Percentiles rank a stretch among this genome's conserved stretches.
Evolutionary conservation across 2,797 vertebrate species (phyloP).

Genomic region (Lagothrix lagotricha): DNA sequence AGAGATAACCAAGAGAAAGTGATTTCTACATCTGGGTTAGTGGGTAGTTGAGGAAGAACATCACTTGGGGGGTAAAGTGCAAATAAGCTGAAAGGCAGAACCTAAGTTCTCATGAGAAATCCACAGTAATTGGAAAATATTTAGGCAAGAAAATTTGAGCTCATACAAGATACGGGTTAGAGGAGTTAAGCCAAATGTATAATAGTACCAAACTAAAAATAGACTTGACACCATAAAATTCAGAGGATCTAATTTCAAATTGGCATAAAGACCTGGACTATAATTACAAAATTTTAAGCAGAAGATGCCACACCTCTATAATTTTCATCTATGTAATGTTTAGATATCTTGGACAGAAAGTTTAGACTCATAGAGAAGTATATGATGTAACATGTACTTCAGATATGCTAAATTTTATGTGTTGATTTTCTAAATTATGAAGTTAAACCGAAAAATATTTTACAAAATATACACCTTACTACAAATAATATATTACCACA

Average conservation of each 20-base stretch:
- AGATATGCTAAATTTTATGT: constrained; percentile 72
- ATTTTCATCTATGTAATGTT: constrained; percentile 28
- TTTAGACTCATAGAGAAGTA: constrained; percentile 53
- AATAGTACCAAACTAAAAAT: neutral
- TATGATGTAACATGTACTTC: constrained; percentile 60
- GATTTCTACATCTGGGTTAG: neutral
- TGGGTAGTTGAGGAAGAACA: neutral
- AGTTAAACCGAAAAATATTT: constrained; percentile 67
- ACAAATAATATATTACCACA: neutral
- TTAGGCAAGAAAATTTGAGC: neutral
- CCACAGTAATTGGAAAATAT: neutral
- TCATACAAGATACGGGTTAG: neutral
- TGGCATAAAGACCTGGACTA: constrained; percentile 32
- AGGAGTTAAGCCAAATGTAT: neutral
- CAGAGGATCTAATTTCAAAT: neutral
- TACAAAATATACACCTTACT: neutral
- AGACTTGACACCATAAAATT: neutral
- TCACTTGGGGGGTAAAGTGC: neutral
- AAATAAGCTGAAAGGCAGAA: neutral
- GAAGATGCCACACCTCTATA: constrained; percentile 2
- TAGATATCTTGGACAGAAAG: constrained; percentile 70
- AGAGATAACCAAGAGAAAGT: neutral
- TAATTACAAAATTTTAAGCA: constrained; percentile 33
- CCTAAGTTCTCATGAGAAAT: neutral
- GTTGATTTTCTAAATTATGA: constrained; percentile 61